Conservation (phyloP, 1,140 invertebrate species). For the Ostrea denselamellosa region DNA sequence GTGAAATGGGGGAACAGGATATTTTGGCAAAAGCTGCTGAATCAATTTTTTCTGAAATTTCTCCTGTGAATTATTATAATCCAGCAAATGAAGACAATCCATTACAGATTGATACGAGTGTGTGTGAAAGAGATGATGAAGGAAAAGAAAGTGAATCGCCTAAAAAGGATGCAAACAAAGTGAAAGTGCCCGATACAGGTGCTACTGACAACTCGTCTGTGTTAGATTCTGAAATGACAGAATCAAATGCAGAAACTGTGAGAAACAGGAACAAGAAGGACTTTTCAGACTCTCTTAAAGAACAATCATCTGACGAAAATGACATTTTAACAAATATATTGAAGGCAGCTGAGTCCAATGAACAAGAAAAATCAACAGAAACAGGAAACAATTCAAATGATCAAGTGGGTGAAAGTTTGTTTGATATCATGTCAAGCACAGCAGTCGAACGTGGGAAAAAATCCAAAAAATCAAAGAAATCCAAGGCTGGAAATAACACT, state of each 20-base stretch:
- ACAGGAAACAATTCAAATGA: background rate
- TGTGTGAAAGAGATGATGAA: constrained; percentile 67
- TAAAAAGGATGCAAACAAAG: constrained; percentile 42
- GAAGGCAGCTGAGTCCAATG: constrained; percentile 30
- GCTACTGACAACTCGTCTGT: constrained; percentile 39
- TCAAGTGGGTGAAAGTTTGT: constrained; percentile 26
- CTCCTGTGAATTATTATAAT: constrained; percentile 70
- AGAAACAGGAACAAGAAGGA: background rate
- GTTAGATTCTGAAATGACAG: background rate
- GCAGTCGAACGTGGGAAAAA: background rate
- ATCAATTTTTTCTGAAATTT: constrained; percentile 76
- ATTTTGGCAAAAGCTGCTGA: constrained; percentile 79
- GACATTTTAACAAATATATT: constrained; percentile 36
- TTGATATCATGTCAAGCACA: constrained; percentile 13
- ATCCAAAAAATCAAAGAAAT: constrained; percentile 36
- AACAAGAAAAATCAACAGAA: constrained; percentile 11
- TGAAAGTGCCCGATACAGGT: constrained; percentile 32
- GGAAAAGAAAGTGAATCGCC: constrained; percentile 46
- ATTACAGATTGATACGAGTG: constrained; percentile 75
- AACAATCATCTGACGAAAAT: constrained; percentile 10
- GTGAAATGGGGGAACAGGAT: constrained; percentile 64
- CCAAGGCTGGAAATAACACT: constrained; percentile 15
- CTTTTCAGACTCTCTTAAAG: background rate
- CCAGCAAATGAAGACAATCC: constrained; percentile 75
- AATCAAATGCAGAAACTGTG: background rate